Evolutionary conservation across 2,888 invertebrate genomes (phyloP), one percentile per base, ranked within the genome.

Genomic region (Chydorus sphaericus): DNA sequence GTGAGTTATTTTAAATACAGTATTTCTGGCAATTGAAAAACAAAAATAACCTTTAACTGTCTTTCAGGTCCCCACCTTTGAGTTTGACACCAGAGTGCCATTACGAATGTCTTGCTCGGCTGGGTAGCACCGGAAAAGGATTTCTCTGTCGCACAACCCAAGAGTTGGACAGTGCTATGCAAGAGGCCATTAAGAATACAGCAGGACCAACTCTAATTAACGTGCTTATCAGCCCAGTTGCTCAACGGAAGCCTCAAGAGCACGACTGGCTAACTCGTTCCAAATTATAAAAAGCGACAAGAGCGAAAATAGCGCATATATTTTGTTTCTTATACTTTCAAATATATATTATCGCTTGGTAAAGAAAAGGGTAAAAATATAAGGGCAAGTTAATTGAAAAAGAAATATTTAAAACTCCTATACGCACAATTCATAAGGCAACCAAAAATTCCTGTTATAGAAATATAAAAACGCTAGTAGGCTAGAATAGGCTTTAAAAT

Each of bases 211-310:
- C 83, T 59, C 80, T 96, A 62, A 87, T 96, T 62, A 96, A 96
- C 68, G 82, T 93, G 26, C 79, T 88, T 65, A 96, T 96, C 56
- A 82, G 80, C 68, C 88, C 93, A 4, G 78, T 81, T 60, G 86
- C 94, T 14, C 88, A 85, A 67, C 79, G 94, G 61, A 94, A 93
- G 70, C 81, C 85, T 37, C 96, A 96, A 73, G 78, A 83, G 18
- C 92, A 90, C 69, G 83, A 78, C 67, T 93, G 93, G 93, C 75
- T 93, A 5, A 92, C 93, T 0, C 87, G 90, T 71, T 90, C 92
- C 6, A 93, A 93, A 70, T 73, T 90, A 63, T 89, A 77, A 78
- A 55, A 14, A 3, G 4, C 14, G 1, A 8, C 4, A 44, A 44
- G 26, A 8, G 38, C 28, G 23, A 44, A 23, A 4, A 16, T 44